Percentiles rank a stretch among this genome's conserved stretches.
Conservation (phyloP, 2,797 vertebrate species). For the Capromys pilorides region DNA sequence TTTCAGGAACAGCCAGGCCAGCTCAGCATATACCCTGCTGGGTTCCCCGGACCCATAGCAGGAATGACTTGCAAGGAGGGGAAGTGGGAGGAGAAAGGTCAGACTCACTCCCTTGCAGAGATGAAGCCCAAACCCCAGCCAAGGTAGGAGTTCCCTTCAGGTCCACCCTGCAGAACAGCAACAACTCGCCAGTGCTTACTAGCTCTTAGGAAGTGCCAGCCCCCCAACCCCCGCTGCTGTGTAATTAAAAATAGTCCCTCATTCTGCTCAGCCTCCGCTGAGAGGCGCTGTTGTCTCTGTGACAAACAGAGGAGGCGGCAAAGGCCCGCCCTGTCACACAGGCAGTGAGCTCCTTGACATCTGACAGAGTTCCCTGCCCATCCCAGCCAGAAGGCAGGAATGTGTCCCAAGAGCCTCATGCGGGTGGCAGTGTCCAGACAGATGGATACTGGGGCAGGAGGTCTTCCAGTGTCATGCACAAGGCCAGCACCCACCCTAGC, state of each 20-base stretch:
- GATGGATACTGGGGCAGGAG: accelerated
- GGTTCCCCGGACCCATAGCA: not conserved
- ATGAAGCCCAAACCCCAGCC: too few species aligned
- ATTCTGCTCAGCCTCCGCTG: accelerated
- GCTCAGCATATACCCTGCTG: not conserved
- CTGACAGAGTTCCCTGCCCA: not conserved
- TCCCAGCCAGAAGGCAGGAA: not conserved
- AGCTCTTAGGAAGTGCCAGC: not conserved
- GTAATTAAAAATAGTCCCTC: not conserved
- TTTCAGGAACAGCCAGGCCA: not conserved
- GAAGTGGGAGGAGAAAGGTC: too few species aligned
- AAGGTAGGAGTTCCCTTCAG: not conserved
- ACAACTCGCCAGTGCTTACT: not conserved
- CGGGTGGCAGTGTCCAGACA: not conserved
- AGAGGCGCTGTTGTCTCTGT: not conserved
- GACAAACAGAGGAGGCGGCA: not conserved
- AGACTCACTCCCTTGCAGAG: not conserved
- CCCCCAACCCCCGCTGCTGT: accelerated
- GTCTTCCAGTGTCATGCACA: not conserved
- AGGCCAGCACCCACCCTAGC: not conserved
- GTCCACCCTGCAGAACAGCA: not conserved
- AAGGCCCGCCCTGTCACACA: not conserved
- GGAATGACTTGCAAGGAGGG: not conserved
- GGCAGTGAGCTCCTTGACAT: not conserved
- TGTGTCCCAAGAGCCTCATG: not conserved